Base-by-base conservation (phyloP, 1,140 invertebrate species). In the Drosophila pruinosa region DNA sequence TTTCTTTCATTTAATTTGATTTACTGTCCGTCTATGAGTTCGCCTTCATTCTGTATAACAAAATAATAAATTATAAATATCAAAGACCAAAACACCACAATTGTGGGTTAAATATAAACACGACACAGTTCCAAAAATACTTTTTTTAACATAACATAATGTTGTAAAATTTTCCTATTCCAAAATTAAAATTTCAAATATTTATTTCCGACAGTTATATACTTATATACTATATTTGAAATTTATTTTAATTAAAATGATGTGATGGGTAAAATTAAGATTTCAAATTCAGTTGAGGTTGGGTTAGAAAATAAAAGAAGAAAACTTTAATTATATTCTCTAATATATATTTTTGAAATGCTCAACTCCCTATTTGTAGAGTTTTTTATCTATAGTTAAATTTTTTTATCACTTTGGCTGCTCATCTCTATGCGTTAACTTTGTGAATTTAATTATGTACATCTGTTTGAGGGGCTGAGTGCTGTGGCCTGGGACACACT, bases 381-480 rank as follows among this genome's bases (percentile, higher is more conserved):
- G 10, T 2, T 1, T 2, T 3, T 19, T 41, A 6, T 7, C 5
- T 41, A 19, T 15, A 19, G 7, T 22, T 8, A 45, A 12, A 2
- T 45, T 45, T 8, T 3, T 10, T 3, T 6, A 22, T 45, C 19
- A 22, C n/a, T 22, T 45, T 22, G 14, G 21, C 19, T 57, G 68
- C 53, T n/a, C 62, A 72, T 72, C 63, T 59, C 54, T 58, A 17
- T 26, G 58, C 31, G 15, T 38, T 54, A 48, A 38, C 50, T 59
- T 45, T 67, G 54, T 69, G 70, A 72, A 72, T 72, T 72, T 72
- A 72, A 78, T 80, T 78, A 80, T 86, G 64, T 56, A 75, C 71
- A 68, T 70, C 53, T 47, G 58, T 61, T 43, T 57, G 34, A 39
- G 19, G 24, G 24, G 15, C 31, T n/a, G 21, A 6, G 3, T 15